Base-by-base conservation (phyloP, 30 jellyfish, hydroid and myxozoan species). In the Pseudorhiza aurosa region DNA sequence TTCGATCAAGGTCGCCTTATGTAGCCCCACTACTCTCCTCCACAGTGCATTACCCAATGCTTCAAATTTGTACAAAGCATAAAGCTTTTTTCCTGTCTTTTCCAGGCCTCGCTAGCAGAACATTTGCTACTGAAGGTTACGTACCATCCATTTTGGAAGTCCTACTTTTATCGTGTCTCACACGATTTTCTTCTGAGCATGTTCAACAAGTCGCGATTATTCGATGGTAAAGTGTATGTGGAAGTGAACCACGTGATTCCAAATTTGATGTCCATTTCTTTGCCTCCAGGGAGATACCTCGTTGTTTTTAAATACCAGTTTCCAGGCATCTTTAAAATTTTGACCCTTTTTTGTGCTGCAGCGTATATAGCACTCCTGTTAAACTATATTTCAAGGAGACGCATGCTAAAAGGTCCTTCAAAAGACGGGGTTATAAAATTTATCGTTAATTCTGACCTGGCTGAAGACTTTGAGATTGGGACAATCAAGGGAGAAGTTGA, bases 81-180 rank as follows among this genome's bases (percentile, higher is more conserved):
- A n/a, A n/a, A n/a, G n/a, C n/a, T n/a, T n/a, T n/a, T n/a, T n/a
- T 12, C 6, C 25, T 50, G 2, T 68, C 26, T 53, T 69, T 83
- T 68, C 42, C 51, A 93, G 99, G 71, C 65, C 45, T 44, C 82
- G 40, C 58, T 55, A 64, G 68, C 8, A 40, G 99, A 93, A 55
- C 88, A 71, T 76, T 85, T 93, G n/a, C 78, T 93, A 10, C 87
- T 93, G 74, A 93, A 93, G 53, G 94, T 93, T 24, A 87, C 99
- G 0, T 93, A 86, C 56, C 99, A 93, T 49, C 99, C 97, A 64
- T 93, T 93, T 42, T 93, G 99, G 99, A 68, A 74, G 49, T 93
- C 96, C 55, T 62, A 17, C 72, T 80, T 58, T 58, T 70, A 72
- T 32, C 87, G 82, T 29, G 97, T 93, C 17, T 27, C 82, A 17